phyloP scores from a whole-genome alignment of 2,888 invertebrate genomes.

The Chymomyza procnemis region DNA sequence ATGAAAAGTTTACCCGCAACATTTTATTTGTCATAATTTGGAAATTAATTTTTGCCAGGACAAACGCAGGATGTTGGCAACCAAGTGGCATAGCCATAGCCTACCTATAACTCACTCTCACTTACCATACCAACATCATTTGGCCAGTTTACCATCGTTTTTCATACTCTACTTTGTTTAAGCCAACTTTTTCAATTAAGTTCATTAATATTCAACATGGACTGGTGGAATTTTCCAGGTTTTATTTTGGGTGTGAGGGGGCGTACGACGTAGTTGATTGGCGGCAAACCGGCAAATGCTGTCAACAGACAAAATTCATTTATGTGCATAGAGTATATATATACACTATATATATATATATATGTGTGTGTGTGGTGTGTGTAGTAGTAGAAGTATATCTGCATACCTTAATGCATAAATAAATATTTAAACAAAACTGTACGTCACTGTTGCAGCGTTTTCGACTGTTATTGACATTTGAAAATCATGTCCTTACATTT shows the following conservation, averaged over 20 bases:
- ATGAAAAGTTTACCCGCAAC: constrained; percentile 46
- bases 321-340: not conserved
- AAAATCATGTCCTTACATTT: not conserved
- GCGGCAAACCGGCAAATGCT: not conserved
- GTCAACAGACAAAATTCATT: not conserved
- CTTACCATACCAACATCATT: not conserved
- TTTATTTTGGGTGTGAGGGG: not conserved
- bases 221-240: constrained; percentile 16
- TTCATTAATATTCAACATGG: constrained; percentile 69
- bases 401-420: constrained; percentile 47
- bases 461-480: not conserved
- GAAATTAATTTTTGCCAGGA: constrained; percentile 57
- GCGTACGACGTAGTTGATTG: not conserved
- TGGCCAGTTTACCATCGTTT: not conserved
- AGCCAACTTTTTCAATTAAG: constrained; percentile 67
- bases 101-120: too few species aligned
- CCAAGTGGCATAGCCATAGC: constrained; percentile 11
- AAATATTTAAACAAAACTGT: constrained; percentile 50
- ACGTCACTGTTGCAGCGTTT: too few species aligned
- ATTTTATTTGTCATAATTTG: constrained; percentile 65
- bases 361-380: too few species aligned
- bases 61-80: not conserved
- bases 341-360: not conserved
- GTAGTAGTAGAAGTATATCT: not conserved
- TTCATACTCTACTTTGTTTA: constrained; percentile 18